These are phyloP conservation scores for Aplysina aerophoba DNA, from an alignment of 37 sponge, comb jelly and placozoan genomes.

Conservation along the genomic window DNA sequence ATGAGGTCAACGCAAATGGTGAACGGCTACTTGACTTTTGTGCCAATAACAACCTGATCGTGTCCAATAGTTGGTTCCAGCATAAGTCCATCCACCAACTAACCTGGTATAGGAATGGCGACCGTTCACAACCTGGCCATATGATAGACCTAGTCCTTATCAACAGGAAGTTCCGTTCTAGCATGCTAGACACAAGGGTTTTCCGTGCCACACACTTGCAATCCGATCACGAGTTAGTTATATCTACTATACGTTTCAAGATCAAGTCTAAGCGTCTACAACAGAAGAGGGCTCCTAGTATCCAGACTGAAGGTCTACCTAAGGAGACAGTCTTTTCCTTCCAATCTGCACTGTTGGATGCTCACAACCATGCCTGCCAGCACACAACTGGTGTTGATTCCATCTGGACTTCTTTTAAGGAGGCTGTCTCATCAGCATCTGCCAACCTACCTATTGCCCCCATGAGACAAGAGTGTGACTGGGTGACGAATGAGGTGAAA, in stretches of 20 bases:
- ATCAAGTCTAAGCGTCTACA: constrained; percentile 22
- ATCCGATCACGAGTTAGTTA: constrained; percentile 28
- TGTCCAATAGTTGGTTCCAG: constrained; percentile 32
- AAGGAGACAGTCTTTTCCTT: constrained; percentile 5
- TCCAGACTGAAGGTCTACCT: constrained; percentile 29
- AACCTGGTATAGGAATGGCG: constrained; percentile 34
- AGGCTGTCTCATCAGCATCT: constrained; percentile 19
- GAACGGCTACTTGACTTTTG: constrained; percentile 27
- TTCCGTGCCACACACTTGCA: constrained; percentile 19
- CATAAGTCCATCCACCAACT: constrained; percentile 33
- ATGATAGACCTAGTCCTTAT: constrained; percentile 26
- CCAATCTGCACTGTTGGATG: constrained; percentile 13
- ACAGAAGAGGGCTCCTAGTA: not conserved
- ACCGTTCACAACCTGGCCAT: constrained; percentile 1
- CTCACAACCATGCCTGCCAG: not conserved
- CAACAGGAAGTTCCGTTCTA: constrained; percentile 28
- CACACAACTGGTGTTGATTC: constrained; percentile 10
- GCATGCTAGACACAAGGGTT: constrained; percentile 23
- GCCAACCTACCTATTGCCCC: constrained; percentile 25
- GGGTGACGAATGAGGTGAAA: constrained; percentile 30
- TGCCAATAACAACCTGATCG: constrained; percentile 2
- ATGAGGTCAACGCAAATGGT: constrained; percentile 29
- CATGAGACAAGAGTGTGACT: constrained; percentile 25
- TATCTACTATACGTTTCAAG: constrained; percentile 26
- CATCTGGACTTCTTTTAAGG: constrained; percentile 31